Conservation (phyloP, 2,113 vertebrate species). For the Ailurus styani region DNA sequence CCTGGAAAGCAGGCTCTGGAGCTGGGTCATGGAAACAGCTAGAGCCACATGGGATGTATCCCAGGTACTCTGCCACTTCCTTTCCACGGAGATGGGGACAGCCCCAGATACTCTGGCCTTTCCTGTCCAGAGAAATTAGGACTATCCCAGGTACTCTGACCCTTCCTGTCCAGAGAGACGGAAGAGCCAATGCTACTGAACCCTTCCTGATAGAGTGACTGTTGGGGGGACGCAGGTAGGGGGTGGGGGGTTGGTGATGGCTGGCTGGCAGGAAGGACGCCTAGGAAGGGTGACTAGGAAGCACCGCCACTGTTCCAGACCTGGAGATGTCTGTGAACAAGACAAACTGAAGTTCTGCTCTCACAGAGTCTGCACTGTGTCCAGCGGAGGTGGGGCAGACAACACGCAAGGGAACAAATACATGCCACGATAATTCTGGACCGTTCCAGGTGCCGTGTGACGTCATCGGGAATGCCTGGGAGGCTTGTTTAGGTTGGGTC, state of each 20-base stretch:
- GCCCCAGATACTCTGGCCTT: background rate
- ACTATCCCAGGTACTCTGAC: background rate
- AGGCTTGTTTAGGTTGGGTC: background rate
- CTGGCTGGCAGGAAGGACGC: background rate
- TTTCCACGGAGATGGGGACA: background rate
- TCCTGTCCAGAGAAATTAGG: background rate
- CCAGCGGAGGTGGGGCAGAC: background rate
- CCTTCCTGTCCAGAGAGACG: fast-evolving
- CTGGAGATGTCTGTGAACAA: fast-evolving
- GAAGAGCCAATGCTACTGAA: background rate
- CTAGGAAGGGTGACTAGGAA: background rate
- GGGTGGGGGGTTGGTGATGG: no score
- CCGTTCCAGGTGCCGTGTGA: fast-evolving
- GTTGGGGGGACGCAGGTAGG: background rate
- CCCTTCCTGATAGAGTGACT: no score
- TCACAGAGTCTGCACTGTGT: background rate
- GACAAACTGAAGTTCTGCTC: background rate
- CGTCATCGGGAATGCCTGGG: background rate
- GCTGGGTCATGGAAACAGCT: background rate
- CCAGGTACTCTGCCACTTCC: fast-evolving
- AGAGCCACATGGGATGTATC: no score
- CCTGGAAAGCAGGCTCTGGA: background rate
- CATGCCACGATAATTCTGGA: fast-evolving
- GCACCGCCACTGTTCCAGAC: fast-evolving
- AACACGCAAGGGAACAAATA: background rate